These are phyloP conservation scores for Cylloceria caligata DNA, from an alignment of 2,888 invertebrate species.

Conservation along the genomic window DNA sequence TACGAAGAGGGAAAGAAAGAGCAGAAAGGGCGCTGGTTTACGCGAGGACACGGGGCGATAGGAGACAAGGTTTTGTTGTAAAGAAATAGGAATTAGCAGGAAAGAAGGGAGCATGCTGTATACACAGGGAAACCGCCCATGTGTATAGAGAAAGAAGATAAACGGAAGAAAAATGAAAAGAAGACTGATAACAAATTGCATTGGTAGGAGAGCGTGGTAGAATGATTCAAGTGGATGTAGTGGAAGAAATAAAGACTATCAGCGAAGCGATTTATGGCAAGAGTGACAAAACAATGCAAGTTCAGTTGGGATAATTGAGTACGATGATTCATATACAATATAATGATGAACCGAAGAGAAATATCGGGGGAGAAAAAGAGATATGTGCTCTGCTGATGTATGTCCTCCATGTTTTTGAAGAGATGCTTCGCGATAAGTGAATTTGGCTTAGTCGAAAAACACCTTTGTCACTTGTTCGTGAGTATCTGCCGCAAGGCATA, in stretches of 20 bases:
- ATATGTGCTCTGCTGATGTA: neutral
- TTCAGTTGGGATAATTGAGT: neutral
- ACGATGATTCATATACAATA: neutral
- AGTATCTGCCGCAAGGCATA: neutral
- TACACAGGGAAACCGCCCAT: neutral
- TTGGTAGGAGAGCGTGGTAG: neutral
- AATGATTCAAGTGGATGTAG: neutral
- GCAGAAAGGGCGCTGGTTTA: neutral
- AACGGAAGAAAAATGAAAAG: slow-evolving; percentile 12
- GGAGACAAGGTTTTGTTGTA: neutral
- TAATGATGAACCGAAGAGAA: slow-evolving; percentile 4
- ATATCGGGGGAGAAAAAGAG: neutral
- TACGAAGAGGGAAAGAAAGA: neutral
- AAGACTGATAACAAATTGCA: neutral
- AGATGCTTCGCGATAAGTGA: neutral
- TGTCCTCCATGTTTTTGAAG: neutral
- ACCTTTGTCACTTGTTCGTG: neutral
- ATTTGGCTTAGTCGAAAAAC: neutral
- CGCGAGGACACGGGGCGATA: neutral
- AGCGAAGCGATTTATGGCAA: neutral
- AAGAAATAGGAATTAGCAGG: slow-evolving; percentile 14
- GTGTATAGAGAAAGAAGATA: slow-evolving; percentile 4
- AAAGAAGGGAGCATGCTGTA: neutral
- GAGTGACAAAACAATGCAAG: slow-evolving; percentile 12
- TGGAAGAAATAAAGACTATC: neutral